Evolutionary conservation across 2,888 invertebrate species (phyloP), one percentile per base, ranked within the genome.

Genomic region (Dryobota labecula): DNA sequence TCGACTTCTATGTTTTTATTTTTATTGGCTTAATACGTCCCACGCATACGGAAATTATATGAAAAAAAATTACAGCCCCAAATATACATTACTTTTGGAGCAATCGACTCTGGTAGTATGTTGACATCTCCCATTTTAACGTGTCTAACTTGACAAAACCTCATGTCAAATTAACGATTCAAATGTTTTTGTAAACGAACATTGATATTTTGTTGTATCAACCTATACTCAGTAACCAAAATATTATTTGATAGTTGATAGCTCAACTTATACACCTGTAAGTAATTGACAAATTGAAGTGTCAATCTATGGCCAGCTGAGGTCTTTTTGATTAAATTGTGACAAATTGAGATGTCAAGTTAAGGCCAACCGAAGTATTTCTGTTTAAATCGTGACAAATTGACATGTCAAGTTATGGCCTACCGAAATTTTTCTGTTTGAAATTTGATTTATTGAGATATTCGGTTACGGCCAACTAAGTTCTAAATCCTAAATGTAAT

Each of bases 221-320:
- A 51, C 15, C 7, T 27, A 51, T 27, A 18, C 3, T 18, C 24
- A 51, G 24, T 24, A 7, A 27, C 51, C 24, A 27, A 51, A 51
- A 51, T 51, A 27, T 13, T 49, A 49, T 49, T 24, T n/a, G 24
- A n/a, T 49, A 49, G n/a, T 49, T 49, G 24, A 49, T 49, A 49
- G 6, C 15, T 49, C 24, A 49, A 24, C 13, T 24, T 24, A 24
- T 49, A 15, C 49, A 24, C 49, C 1, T 49, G 6, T 5, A 30
- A 20, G 53, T 53, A 51, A 53, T 53, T 53, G 53, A 53, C 30
- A 53, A 53, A 53, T 53, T 53, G 18, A 53, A 13, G 6, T 53
- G 24, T 51, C 15, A 51, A 51, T 7, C 9, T 45, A 45, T 20
- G 45, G 8, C 45, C 8, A 45, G 24, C 49, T 49, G 24, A n/a